These are phyloP conservation scores for Theretra japonica DNA, from an alignment of 2,888 invertebrate species.

Conservation along the genomic window DNA sequence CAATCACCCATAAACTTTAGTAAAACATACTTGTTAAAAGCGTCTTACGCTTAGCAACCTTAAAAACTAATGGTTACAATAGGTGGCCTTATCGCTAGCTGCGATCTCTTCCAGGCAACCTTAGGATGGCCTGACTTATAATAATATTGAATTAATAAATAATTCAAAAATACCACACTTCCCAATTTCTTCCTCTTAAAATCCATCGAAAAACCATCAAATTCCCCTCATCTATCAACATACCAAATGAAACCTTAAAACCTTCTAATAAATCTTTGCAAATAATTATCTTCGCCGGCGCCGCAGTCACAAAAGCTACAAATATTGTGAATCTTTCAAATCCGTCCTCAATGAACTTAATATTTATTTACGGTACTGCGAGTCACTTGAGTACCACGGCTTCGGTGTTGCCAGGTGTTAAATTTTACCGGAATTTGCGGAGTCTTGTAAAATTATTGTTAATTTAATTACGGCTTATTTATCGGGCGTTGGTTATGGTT, in stretches of 20 bases:
- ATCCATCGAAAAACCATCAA: background rate
- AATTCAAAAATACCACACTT: background rate
- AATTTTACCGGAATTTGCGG: background rate
- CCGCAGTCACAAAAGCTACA: background rate
- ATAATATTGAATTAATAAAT: background rate
- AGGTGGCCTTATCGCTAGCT: no score
- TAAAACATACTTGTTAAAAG: background rate
- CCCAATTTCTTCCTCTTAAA: no score
- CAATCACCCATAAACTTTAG: background rate
- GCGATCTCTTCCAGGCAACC: no score
- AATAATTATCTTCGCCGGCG: background rate
- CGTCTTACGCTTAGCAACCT: no score
- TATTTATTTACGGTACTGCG: slow-evolving; percentile 3
- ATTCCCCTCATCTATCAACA: background rate
- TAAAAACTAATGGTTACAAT: no score
- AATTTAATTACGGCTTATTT: no score
- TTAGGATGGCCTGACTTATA: no score
- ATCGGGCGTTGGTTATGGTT: no score
- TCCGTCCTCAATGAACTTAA: slow-evolving; percentile 7
- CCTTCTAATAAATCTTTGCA: background rate
- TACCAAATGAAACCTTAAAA: background rate
- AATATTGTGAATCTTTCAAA: slow-evolving; percentile 13
- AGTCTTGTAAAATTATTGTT: no score
- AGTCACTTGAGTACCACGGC: background rate
- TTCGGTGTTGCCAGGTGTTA: background rate